phyloP scores from a whole-genome alignment of 2,113 vertebrate species.

The Petroica traversi region DNA sequence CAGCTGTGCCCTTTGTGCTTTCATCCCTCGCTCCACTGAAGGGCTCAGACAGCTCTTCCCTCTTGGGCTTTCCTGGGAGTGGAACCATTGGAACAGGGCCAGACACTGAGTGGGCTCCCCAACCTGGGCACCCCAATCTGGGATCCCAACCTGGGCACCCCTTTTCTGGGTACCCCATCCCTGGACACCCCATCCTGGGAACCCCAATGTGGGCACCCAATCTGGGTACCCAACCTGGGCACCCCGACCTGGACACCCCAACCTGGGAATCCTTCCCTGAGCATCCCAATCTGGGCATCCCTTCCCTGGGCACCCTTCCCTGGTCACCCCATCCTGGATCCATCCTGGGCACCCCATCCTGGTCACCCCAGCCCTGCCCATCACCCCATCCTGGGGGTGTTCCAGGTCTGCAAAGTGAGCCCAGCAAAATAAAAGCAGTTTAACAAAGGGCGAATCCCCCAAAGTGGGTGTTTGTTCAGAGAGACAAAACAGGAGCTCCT shows the following conservation, averaged over 20 bases:
- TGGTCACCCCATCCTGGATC: background rate
- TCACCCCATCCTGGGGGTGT: accelerated
- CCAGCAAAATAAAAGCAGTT: background rate
- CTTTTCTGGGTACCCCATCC: background rate
- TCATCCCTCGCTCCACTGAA: background rate
- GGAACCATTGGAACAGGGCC: background rate
- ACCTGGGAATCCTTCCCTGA: background rate
- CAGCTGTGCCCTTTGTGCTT: too few species aligned
- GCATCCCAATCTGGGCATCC: background rate
- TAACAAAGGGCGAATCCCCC: accelerated
- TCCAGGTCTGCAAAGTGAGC: background rate
- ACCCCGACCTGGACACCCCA: background rate
- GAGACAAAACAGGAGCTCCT: background rate
- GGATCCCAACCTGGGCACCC: background rate
- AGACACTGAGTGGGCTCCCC: background rate
- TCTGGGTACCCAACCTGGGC: background rate
- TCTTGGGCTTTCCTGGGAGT: background rate
- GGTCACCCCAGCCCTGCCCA: background rate
- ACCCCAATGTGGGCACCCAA: too few species aligned
- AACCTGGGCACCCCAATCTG: too few species aligned
- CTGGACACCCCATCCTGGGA: too few species aligned
- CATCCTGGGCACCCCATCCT: background rate
- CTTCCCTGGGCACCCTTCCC: too few species aligned
- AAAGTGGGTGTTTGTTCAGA: background rate
- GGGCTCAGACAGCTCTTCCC: background rate